Conservation (phyloP, 2,797 vertebrate species). For the Paedocypris micromegethes region DNA sequence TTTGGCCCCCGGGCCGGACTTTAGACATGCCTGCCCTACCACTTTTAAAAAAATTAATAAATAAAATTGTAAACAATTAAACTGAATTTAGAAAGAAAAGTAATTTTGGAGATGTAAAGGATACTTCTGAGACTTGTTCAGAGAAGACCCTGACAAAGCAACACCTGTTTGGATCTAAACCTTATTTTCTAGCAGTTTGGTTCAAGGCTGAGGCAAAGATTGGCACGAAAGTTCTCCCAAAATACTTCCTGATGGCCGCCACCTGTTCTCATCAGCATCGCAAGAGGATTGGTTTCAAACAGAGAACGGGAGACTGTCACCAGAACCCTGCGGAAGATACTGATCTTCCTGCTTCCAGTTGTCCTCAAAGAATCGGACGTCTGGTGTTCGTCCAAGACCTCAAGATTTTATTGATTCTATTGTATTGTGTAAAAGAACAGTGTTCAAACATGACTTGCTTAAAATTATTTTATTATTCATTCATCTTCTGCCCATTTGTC, state of each 20-base stretch:
- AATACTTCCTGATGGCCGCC: constrained; percentile 67
- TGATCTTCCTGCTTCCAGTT: constrained; percentile 35
- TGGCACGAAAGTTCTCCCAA: constrained; percentile 54
- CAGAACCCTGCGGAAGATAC: constrained; percentile 47
- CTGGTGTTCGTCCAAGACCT: constrained; percentile 55
- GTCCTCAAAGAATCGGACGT: constrained; percentile 62
- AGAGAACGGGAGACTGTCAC: constrained; percentile 52
- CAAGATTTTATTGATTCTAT: no score
- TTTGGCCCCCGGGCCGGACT: no score
- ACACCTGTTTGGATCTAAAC: constrained; percentile 69
- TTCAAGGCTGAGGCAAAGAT: constrained; percentile 47
- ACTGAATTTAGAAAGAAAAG: neutral
- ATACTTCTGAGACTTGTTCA: constrained; percentile 31
- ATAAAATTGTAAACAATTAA: no score
- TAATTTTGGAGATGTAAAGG: constrained; percentile 19
- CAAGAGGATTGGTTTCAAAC: constrained; percentile 55
- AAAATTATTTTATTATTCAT: no score
- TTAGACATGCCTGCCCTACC: no score
- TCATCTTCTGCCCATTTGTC: no score
- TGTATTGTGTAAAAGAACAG: no score
- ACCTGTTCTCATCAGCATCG: constrained; percentile 63
- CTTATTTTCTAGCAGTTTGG: constrained; percentile 57
- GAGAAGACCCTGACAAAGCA: constrained; percentile 56
- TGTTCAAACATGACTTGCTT: no score
- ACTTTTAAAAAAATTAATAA: no score